phyloP scores from a whole-genome alignment of 2,888 invertebrate species.

The Nineta flava region DNA sequence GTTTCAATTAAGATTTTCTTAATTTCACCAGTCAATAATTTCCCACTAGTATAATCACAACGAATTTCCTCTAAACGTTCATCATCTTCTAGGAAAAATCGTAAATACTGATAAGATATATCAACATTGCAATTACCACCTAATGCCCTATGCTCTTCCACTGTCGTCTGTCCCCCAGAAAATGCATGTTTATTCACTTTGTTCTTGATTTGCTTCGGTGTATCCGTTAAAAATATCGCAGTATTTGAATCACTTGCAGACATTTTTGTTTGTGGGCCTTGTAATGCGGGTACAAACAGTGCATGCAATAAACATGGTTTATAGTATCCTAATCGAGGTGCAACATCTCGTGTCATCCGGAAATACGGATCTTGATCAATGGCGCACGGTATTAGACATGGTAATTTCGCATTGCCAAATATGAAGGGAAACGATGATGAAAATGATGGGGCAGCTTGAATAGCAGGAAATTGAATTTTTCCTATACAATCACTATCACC shows the following conservation, averaged over 20 bases:
- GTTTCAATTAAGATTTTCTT: slow-evolving; percentile 80
- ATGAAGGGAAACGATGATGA: slow-evolving; percentile 82
- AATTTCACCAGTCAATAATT: slow-evolving; percentile 83
- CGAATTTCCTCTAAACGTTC: slow-evolving; percentile 50
- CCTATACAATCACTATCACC: slow-evolving; percentile 91
- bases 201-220: slow-evolving; percentile 86
- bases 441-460: slow-evolving; percentile 90
- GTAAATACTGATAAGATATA: slow-evolving; percentile 86
- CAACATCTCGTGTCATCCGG: slow-evolving; percentile 97
- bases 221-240: slow-evolving; percentile 90
- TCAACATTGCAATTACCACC: slow-evolving; percentile 97
- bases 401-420: slow-evolving; percentile 64
- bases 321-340: slow-evolving; percentile 69
- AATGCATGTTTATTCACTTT: slow-evolving; percentile 97
- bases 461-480: slow-evolving; percentile 91
- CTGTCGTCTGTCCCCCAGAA: slow-evolving; percentile 85
- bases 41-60: slow-evolving; percentile 71
- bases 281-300: slow-evolving; percentile 52
- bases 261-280: slow-evolving; percentile 98
- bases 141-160: slow-evolving; percentile 77
- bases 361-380: slow-evolving; percentile 99
- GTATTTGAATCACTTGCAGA: slow-evolving; percentile 89
- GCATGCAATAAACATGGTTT: slow-evolving; percentile 75
- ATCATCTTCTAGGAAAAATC: slow-evolving; percentile 92
- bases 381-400: slow-evolving; percentile 88